Evolutionary conservation across 2,797 vertebrate genomes (phyloP).

Genomic region (Cynopterus sphinx): DNA sequence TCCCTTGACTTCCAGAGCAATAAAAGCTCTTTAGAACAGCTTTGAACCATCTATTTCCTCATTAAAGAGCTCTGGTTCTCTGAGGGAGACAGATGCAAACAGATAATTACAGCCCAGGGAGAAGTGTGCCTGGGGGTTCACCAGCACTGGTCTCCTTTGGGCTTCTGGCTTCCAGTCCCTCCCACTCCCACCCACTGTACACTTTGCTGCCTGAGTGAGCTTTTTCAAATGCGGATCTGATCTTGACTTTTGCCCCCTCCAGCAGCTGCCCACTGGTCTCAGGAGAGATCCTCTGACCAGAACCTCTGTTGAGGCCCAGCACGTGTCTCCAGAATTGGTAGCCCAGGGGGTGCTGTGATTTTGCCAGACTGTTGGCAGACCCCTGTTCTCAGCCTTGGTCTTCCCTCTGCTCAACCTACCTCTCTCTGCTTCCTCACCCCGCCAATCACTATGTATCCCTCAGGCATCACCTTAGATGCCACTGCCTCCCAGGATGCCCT

Average conservation of each 20-base stretch:
- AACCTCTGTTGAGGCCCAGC: not conserved
- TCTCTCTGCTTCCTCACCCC: not conserved
- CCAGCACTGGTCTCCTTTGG: not conserved
- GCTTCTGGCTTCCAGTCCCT: not conserved
- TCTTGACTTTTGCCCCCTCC: not conserved
- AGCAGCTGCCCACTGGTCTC: not conserved
- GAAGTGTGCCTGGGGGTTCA: not conserved
- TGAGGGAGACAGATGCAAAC: not conserved
- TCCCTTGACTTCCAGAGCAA: not conserved
- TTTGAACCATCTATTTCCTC: not conserved
- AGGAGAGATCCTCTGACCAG: too few species aligned
- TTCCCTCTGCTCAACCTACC: not conserved
- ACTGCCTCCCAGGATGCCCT: not conserved
- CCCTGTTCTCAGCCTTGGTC: not conserved
- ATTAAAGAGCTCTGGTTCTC: not conserved
- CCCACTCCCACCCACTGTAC: not conserved
- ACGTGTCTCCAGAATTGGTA: rapidly evolving
- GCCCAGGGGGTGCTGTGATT: not conserved
- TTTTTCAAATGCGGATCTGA: not conserved
- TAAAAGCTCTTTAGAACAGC: slow-evolving; percentile 15
- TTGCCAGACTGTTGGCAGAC: not conserved
- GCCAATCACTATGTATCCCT: not conserved
- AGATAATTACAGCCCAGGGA: not conserved
- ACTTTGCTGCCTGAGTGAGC: not conserved
- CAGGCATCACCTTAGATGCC: not conserved